These are phyloP conservation scores for Blera fallax DNA, from an alignment of 2,888 invertebrate genomes.

Conservation along the genomic window DNA sequence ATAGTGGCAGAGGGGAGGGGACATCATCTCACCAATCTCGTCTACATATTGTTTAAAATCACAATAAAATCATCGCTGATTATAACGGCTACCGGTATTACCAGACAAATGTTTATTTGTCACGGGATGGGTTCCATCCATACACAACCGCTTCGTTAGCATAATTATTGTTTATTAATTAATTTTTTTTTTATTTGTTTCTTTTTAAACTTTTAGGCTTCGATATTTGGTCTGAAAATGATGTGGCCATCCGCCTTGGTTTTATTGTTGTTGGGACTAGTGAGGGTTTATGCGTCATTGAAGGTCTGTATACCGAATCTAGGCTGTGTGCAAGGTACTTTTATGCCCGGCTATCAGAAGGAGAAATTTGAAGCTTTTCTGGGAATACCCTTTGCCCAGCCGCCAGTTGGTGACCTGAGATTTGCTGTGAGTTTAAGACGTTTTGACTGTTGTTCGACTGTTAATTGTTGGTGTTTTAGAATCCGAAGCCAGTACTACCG, in stretches of 20 bases:
- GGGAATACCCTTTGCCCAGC: conserved; percentile 79
- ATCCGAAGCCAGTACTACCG: conserved; percentile 75
- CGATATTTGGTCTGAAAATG: not conserved
- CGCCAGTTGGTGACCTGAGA: conserved; percentile 78
- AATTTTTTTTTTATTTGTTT: not conserved
- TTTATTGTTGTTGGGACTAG: not conserved
- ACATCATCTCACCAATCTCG: not conserved
- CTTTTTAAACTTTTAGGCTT: not conserved
- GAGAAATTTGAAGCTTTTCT: conserved; percentile 78
- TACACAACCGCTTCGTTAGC: conserved; percentile 1
- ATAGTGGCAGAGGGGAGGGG: not conserved
- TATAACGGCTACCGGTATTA: conserved; percentile 25
- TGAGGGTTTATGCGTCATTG: conserved; percentile 40
- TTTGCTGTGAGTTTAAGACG: conserved; percentile 77
- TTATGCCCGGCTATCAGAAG: conserved; percentile 76
- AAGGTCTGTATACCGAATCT: conserved; percentile 76
- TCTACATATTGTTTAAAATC: conserved; percentile 15
- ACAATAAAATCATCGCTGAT: conserved; percentile 12
- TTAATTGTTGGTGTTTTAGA: conserved; percentile 74
- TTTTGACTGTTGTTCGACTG: too few species aligned
- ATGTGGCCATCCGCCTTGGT: not conserved
- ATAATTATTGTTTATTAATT: not conserved
- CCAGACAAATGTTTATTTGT: conserved; percentile 2
- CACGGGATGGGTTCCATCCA: not conserved
- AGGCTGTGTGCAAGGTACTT: conserved; percentile 77